Evolutionary conservation across 1,140 invertebrate genomes (phyloP), one percentile per base, ranked within the genome.

Genomic region (Conopomorpha cramerella): DNA sequence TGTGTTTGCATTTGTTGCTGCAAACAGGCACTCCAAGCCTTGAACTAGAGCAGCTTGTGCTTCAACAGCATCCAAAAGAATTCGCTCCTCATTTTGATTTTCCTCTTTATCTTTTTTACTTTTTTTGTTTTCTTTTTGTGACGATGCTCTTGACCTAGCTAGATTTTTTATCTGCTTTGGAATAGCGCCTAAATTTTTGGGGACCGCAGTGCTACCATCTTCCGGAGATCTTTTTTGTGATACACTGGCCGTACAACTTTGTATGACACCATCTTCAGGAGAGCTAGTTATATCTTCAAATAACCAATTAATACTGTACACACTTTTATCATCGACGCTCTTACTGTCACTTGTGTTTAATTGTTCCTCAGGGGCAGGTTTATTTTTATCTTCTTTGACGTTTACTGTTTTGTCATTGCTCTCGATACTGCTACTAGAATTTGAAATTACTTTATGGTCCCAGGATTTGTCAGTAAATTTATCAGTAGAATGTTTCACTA

Each of bases 121-220:
- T 51, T 80, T 62, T 56, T 77, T 72, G 49, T 79, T 78, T 51
- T 79, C 67, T 60, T 79, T 66, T 45, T 67, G 58, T 8, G 77
- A 67, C 28, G 74, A 76, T 48, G 73, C 60, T 53, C 79, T 54
- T 16, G 68, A 70, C 49, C 77, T 67, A 18, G 64, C 58, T 48
- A 72, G 45, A 46, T 72, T 77, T 63, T 74, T 78, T 47, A 77
- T 79, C 60, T 85, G 84, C 52, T 89, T 90, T 15, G 87, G 87
- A 49, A 89, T 89, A 25, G 88, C 87, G 8, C 88, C 88, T 45
- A 89, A 82, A 53, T 85, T 82, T 62, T 79, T 80, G 52, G 72
- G 73, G 42, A 71, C 66, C 13, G 70, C 71, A n/a, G 66, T 64
- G 43, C 77, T 73, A 14, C 62, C 68, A 39, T 68, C 47, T 11